A percentile compares a stretch with the other conserved stretches of the same genome.
phyloP scores from a whole-genome alignment of 2,888 invertebrate species.

The Chamaedrilus cognettii region DNA sequence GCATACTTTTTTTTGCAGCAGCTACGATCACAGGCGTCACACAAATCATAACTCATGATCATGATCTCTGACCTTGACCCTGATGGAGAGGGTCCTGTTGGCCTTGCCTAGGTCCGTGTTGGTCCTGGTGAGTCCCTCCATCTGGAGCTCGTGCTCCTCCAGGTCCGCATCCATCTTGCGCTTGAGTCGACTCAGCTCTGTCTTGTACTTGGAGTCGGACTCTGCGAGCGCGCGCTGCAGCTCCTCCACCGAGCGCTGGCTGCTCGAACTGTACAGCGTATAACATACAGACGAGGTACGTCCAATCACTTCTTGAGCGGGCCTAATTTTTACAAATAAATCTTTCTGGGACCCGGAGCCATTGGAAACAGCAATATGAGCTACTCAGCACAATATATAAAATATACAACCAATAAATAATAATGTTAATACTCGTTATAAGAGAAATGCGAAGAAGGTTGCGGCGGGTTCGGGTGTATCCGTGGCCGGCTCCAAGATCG shows the following conservation, averaged over 20 bases:
- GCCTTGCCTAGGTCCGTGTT: slow-evolving; percentile 78
- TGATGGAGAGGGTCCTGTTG: slow-evolving; percentile 96
- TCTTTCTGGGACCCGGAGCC: too few relatives aligned
- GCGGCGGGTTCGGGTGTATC: too few relatives aligned
- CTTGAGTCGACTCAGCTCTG: slow-evolving; percentile 57
- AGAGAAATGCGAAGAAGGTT: too few relatives aligned
- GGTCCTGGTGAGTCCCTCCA: slow-evolving; percentile 40
- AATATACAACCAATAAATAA: too few relatives aligned
- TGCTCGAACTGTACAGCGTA: slow-evolving; percentile 56
- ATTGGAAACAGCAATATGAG: too few relatives aligned
- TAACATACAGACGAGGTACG: too few relatives aligned
- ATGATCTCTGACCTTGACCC: slow-evolving; percentile 74
- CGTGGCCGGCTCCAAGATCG: too few relatives aligned
- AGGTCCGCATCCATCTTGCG: slow-evolving; percentile 59
- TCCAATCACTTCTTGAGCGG: not conserved
- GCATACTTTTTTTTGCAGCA: too few relatives aligned
- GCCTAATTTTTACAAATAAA: not conserved
- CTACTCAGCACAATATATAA: too few relatives aligned
- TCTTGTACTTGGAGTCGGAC: slow-evolving; percentile 58
- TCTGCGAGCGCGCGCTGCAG: slow-evolving; percentile 58
- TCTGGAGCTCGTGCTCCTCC: slow-evolving; percentile 53
- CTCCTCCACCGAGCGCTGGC: slow-evolving; percentile 58
- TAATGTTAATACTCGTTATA: too few relatives aligned
- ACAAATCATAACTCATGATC: too few relatives aligned
- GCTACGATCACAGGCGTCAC: too few relatives aligned